Evolutionary conservation across 2,113 vertebrate genomes (phyloP).

Genomic region (Crotalus viridis): DNA sequence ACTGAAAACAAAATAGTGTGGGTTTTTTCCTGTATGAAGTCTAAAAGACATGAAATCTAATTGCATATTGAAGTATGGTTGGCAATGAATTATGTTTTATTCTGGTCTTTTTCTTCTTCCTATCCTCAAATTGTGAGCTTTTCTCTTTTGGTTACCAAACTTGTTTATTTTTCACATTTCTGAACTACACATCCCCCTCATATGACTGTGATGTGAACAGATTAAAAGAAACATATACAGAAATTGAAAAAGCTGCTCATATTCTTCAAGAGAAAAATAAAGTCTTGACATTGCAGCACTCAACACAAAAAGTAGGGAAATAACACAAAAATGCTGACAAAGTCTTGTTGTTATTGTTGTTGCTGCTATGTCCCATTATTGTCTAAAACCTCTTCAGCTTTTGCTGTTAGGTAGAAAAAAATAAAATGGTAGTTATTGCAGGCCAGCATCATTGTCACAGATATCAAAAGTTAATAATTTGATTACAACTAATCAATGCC

Average conservation of each 20-base stretch:
- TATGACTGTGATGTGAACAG: background rate
- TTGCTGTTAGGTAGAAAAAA: conserved; percentile 22
- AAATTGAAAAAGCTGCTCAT: background rate
- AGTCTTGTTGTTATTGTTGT: no score
- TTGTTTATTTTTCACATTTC: background rate
- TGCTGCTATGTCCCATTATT: background rate
- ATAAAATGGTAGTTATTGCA: background rate
- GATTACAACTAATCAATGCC: conserved; percentile 8
- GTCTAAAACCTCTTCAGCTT: conserved; percentile 23
- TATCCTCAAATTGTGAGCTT: background rate
- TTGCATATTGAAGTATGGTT: background rate
- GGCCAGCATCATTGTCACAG: background rate
- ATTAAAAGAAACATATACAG: background rate
- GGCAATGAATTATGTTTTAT: background rate
- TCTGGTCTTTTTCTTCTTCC: background rate
- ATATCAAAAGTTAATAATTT: background rate
- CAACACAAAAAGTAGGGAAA: background rate
- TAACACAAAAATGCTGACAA: background rate
- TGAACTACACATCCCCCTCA: background rate
- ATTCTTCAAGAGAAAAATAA: background rate
- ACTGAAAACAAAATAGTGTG: background rate
- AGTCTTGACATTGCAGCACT: background rate
- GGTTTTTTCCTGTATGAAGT: background rate
- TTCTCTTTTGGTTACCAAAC: background rate
- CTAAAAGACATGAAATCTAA: background rate